phyloP scores from a whole-genome alignment of 2,797 vertebrate genomes.

The Poliocrania exsul region DNA sequence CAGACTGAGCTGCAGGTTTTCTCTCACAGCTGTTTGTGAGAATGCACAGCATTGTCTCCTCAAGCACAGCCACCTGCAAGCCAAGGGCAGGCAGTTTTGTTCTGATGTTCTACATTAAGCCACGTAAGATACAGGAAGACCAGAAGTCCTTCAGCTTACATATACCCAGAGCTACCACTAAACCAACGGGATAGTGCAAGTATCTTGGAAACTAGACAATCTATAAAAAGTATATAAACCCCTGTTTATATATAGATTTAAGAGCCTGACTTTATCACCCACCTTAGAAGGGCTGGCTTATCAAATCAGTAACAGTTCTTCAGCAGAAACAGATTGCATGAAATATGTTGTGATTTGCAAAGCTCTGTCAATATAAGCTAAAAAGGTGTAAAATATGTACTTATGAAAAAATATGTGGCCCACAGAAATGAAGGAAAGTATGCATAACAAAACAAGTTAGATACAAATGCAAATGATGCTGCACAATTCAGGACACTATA shows the following conservation, averaged over 20 bases:
- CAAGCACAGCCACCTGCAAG: neutral
- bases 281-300: neutral
- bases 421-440: neutral
- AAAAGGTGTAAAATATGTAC: neutral
- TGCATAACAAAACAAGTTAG: neutral
- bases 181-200: neutral
- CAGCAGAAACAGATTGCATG: slow-evolving; percentile 12
- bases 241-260: neutral
- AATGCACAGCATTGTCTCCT: neutral
- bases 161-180: neutral
- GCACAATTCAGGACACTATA: neutral
- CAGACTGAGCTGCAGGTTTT: neutral
- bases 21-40: neutral
- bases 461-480: slow-evolving; percentile 18
- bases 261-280: neutral
- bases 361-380: slow-evolving; percentile 2
- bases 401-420: neutral
- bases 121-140: neutral
- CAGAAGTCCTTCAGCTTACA: neutral
- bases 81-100: neutral
- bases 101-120: neutral
- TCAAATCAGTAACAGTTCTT: neutral
- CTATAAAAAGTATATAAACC: neutral
- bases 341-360: neutral
- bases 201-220: neutral